phyloP scores from a whole-genome alignment of 2,113 vertebrate species.

The Phyllostomus discolor region DNA sequence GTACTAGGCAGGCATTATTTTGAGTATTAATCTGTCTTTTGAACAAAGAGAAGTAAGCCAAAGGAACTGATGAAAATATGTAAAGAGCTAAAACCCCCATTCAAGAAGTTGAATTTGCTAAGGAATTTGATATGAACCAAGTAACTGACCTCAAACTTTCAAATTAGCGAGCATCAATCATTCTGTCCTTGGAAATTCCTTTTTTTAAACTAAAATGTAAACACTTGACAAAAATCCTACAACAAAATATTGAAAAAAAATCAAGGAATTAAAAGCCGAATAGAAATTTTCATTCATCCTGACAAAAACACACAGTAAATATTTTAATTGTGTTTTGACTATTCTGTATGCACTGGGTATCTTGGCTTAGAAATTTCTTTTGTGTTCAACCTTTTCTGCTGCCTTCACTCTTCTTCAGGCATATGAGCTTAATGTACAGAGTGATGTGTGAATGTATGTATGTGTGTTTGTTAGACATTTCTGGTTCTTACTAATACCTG shows the following conservation, averaged over 20 bases:
- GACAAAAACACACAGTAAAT: background rate
- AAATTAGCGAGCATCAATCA: background rate
- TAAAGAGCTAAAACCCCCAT: background rate
- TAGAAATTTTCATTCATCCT: background rate
- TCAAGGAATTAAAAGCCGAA: background rate
- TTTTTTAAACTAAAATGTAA: background rate
- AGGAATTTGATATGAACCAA: background rate
- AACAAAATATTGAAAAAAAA: background rate
- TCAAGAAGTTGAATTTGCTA: background rate
- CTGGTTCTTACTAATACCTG: background rate
- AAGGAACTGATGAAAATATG: background rate
- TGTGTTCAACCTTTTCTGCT: background rate
- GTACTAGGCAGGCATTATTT: background rate
- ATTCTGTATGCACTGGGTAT: background rate
- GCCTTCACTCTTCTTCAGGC: background rate
- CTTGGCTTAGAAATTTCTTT: background rate
- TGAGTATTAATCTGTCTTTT: background rate
- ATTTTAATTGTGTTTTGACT: background rate
- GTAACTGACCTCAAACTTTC: background rate
- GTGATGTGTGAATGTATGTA: background rate
- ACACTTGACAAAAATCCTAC: background rate
- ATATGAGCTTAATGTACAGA: background rate
- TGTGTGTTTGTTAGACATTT: background rate
- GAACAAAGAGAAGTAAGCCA: background rate
- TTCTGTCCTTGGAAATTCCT: constrained; percentile 9